These are phyloP conservation scores for Climacteris rufus DNA, from an alignment of 2,113 vertebrate genomes.

Conservation along the genomic window DNA sequence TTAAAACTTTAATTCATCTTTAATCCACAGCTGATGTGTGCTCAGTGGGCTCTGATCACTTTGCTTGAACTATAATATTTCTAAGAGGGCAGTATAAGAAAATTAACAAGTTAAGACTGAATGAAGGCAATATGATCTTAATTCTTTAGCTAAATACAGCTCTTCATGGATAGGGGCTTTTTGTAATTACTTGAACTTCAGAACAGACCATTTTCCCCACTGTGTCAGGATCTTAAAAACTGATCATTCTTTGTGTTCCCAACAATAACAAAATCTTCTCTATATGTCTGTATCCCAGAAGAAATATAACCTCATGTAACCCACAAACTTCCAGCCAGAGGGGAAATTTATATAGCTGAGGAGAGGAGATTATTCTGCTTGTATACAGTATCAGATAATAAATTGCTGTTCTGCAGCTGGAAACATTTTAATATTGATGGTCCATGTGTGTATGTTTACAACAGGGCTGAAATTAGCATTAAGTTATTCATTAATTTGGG, in stretches of 20 bases:
- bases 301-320: neutral
- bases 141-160: neutral
- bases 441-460: neutral
- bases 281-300: neutral
- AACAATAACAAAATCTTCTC: neutral
- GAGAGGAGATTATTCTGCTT: neutral
- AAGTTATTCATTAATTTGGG: neutral
- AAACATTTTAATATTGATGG: neutral
- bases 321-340: neutral
- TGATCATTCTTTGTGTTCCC: neutral
- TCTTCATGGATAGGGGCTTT: neutral
- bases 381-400: neutral
- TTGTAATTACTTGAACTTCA: neutral
- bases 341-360: neutral
- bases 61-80: neutral
- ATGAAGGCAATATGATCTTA: neutral
- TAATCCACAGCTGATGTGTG: neutral
- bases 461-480: neutral
- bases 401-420: neutral
- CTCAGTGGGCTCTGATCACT: neutral
- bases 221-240: neutral
- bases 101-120: neutral
- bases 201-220: neutral
- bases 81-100: neutral
- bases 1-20: constrained; percentile 11